Evolutionary conservation across 1,140 invertebrate genomes (phyloP).

Genomic region (Philotrypesis tridentata): DNA sequence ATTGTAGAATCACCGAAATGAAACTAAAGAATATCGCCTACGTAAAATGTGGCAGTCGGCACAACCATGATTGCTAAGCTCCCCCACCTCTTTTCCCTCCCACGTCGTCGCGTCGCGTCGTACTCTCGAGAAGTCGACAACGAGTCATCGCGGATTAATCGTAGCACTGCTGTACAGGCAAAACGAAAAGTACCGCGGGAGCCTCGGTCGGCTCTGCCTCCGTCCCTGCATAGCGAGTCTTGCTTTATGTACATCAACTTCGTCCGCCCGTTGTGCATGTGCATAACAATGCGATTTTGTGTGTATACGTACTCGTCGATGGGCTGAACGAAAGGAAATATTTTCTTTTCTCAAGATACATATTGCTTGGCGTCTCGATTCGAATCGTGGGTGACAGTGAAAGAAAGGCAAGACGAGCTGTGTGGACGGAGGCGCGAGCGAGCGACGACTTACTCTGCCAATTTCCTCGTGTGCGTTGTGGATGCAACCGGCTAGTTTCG

Average conservation of each 20-base stretch:
- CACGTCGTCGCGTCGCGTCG: background rate
- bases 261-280: background rate
- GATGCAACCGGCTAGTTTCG: background rate
- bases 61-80: background rate
- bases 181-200: background rate
- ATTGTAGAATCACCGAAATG: background rate
- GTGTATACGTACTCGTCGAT: background rate
- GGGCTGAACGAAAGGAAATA: background rate
- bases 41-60: conserved; percentile 5
- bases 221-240: background rate
- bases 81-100: no score
- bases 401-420: background rate
- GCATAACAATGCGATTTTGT: no score
- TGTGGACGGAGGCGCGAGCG: background rate
- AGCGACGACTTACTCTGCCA: background rate
- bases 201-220: background rate
- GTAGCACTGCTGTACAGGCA: background rate
- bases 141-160: background rate
- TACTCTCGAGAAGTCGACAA: background rate
- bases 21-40: background rate
- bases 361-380: background rate
- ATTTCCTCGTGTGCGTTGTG: background rate
- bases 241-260: background rate
- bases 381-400: background rate
- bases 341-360: background rate